Percentiles rank a stretch among this genome's conserved stretches.
Conservation (phyloP, 1,140 invertebrate genomes). For the Aradophagus sp. region DNA sequence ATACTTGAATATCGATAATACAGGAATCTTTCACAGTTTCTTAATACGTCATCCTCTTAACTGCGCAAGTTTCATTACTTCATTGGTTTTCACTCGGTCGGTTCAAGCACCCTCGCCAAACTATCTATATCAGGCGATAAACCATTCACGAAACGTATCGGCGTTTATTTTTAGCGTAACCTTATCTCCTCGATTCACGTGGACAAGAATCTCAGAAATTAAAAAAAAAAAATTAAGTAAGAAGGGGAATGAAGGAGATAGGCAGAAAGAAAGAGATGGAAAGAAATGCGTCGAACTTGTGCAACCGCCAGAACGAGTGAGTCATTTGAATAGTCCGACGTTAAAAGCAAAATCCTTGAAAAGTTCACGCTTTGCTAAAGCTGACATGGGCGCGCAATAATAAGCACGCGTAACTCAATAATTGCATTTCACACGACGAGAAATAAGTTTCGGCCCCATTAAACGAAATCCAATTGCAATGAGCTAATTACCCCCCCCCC, state of each 20-base stretch:
- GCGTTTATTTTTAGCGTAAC: conserved; percentile 33
- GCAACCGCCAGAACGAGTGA: conserved; percentile 50
- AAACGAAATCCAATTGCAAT: conserved; percentile 27
- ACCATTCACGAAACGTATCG: conserved; percentile 25
- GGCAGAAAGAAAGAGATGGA: too few relatives aligned
- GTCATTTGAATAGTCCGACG: conserved; percentile 41
- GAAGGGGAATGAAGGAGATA: too few relatives aligned
- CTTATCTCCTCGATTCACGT: conserved; percentile 27
- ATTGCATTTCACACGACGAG: conserved; percentile 28
- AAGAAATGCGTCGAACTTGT: conserved; percentile 36
- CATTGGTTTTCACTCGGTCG: too few relatives aligned
- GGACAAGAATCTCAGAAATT: conserved; percentile 23
- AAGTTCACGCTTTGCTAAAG: conserved; percentile 49
- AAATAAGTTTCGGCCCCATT: conserved; percentile 22
- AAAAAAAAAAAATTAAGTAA: too few relatives aligned
- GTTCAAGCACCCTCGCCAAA: neutral
- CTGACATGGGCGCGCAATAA: conserved; percentile 33
- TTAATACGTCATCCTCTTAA: too few relatives aligned
- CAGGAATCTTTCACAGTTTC: too few relatives aligned
- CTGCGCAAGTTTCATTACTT: too few relatives aligned
- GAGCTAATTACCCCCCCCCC: too few relatives aligned
- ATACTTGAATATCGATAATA: too few relatives aligned
- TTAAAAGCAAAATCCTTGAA: conserved; percentile 51
- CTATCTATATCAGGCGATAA: neutral
- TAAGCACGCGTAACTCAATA: conserved; percentile 33